Conservation (phyloP, 1,140 invertebrate genomes). For the Neodiprion fabricii region DNA sequence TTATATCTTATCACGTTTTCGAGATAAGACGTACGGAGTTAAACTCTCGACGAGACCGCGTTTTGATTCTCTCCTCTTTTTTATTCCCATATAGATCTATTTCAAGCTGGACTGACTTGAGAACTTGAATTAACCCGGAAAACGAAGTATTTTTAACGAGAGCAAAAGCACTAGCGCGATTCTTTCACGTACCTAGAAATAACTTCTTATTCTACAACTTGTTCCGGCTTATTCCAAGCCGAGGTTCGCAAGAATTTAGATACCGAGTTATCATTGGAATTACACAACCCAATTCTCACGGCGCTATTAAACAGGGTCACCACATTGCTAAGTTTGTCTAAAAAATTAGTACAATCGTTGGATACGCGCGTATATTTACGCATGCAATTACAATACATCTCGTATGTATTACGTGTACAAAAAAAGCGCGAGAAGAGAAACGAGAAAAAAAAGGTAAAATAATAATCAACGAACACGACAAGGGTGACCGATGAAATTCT, state of each 20-base stretch:
- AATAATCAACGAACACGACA: neutral
- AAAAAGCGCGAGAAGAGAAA: neutral
- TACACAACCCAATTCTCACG: slow-evolving; percentile 4
- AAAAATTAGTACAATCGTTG: slow-evolving; percentile 9
- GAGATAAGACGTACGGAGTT: too few species aligned
- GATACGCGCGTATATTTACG: neutral
- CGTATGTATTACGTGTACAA: neutral
- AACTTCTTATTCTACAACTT: too few species aligned
- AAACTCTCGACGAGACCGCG: too few species aligned
- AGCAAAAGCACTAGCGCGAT: neutral
- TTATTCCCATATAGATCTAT: too few species aligned
- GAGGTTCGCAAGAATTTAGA: too few species aligned
- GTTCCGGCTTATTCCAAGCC: too few species aligned
- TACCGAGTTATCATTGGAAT: neutral
- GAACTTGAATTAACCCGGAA: too few species aligned
- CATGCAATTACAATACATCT: neutral
- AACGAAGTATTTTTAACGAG: too few species aligned
- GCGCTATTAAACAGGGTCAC: neutral
- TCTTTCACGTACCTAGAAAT: neutral
- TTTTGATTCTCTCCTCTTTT: too few species aligned
- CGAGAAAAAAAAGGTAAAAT: neutral
- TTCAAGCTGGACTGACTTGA: too few species aligned
- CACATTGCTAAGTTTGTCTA: neutral
- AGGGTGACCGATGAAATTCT: neutral
- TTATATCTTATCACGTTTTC: too few species aligned